These are phyloP conservation scores for Nomada fucata DNA, from an alignment of 2,888 invertebrate genomes.

Conservation along the genomic window DNA sequence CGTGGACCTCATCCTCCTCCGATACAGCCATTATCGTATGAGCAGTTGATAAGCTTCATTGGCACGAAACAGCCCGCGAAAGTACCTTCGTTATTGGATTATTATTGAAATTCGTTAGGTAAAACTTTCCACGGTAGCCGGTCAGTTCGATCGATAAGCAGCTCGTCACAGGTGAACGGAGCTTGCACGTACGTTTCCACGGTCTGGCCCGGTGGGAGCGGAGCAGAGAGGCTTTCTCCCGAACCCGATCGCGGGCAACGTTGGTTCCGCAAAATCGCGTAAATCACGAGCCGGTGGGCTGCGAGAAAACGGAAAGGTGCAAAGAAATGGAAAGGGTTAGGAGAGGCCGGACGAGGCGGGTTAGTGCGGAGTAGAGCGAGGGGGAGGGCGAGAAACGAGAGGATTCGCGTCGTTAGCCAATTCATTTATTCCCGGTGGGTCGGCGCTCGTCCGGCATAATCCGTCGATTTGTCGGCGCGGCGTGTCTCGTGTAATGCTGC, in stretches of 20 bases:
- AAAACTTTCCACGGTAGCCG: not conserved
- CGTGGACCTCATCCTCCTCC: not conserved
- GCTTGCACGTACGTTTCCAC: slow-evolving; percentile 1
- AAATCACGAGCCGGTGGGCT: slow-evolving; percentile 27
- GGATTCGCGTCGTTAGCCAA: slow-evolving; percentile 76
- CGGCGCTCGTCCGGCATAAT: slow-evolving; percentile 79
- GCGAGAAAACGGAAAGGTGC: slow-evolving; percentile 1
- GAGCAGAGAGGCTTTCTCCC: not conserved
- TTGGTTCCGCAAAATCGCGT: not conserved
- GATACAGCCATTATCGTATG: not conserved
- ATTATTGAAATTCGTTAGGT: slow-evolving; percentile 43
- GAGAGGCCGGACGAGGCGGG: not conserved
- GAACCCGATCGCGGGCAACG: too few relatives aligned
- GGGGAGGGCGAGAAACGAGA: slow-evolving; percentile 61
- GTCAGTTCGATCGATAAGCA: slow-evolving; percentile 13
- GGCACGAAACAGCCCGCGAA: slow-evolving; percentile 52
- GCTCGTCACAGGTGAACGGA: not conserved
- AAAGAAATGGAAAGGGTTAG: not conserved
- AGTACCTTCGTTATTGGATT: slow-evolving; percentile 68
- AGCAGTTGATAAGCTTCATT: slow-evolving; percentile 74
- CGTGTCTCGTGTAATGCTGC: slow-evolving; percentile 81
- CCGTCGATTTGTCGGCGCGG: slow-evolving; percentile 82
- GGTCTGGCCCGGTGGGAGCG: not conserved
- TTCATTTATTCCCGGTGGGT: slow-evolving; percentile 81
- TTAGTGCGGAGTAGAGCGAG: not conserved